A percentile compares a stretch with the other conserved stretches of the same genome.
Conservation (phyloP, 2,888 invertebrate species). For the Pandemis corylana region DNA sequence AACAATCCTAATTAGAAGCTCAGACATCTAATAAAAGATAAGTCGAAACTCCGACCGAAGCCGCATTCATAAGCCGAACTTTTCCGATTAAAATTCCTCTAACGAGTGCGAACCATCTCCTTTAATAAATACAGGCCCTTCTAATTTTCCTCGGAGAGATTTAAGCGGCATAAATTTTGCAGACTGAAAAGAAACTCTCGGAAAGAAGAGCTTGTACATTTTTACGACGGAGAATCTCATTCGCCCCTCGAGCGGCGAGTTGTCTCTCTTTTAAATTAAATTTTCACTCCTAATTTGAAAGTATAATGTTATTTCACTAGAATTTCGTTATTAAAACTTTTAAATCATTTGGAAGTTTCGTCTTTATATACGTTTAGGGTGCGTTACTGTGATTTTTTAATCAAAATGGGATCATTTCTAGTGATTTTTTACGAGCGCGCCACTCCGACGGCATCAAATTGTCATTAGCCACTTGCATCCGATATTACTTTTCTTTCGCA, state of each 20-base stretch:
- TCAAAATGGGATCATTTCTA: conserved; percentile 84
- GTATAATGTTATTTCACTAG: conserved; percentile 86
- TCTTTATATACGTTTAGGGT: conserved; percentile 71
- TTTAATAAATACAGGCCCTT: conserved; percentile 82
- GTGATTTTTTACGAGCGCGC: conserved; percentile 83
- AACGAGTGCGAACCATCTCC: conserved; percentile 79
- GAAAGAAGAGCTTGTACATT: conserved; percentile 83
- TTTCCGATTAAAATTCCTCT: conserved; percentile 82
- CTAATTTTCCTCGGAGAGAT: conserved; percentile 82
- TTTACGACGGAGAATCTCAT: conserved; percentile 81
- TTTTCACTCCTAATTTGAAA: conserved; percentile 86
- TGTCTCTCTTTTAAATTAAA: conserved; percentile 86
- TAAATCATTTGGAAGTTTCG: conserved; percentile 83
- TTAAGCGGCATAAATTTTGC: conserved; percentile 81
- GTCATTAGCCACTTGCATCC: conserved; percentile 83
- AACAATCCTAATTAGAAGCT: conserved; percentile 79
- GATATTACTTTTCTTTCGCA: conserved; percentile 81
- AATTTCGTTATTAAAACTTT: conserved; percentile 85
- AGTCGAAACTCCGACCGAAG: conserved; percentile 72
- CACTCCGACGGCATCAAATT: conserved; percentile 79
- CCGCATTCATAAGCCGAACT: conserved; percentile 83
- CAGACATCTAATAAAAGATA: conserved; percentile 82
- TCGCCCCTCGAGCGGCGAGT: conserved; percentile 79
- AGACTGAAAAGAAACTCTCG: conserved; percentile 82
- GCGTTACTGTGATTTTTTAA: conserved; percentile 82